Percentiles rank a stretch among this genome's conserved stretches.
These are phyloP conservation scores for Tillus elongatus DNA, from an alignment of 2,888 invertebrate genomes.

Conservation along the genomic window DNA sequence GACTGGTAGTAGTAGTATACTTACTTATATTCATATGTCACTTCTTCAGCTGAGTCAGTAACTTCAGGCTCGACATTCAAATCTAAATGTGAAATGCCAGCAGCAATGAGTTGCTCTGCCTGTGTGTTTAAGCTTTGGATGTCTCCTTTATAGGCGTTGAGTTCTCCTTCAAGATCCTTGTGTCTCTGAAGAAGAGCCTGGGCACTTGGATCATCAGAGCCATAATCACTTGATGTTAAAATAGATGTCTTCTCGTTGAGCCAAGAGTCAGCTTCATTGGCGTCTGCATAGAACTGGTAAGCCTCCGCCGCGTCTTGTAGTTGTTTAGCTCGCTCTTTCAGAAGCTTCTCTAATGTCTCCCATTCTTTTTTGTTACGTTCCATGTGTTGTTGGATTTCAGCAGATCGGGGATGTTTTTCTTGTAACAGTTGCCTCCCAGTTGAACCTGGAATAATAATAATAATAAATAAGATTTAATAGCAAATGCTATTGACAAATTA, in stretches of 20 bases:
- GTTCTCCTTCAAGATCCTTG: slow-evolving; percentile 76
- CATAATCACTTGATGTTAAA: slow-evolving; percentile 81
- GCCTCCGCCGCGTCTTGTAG: slow-evolving; percentile 85
- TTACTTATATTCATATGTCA: slow-evolving; percentile 41
- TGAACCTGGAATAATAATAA: slow-evolving; percentile 15
- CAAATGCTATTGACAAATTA: neutral
- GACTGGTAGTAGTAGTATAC: too few species aligned
- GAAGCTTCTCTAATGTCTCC: slow-evolving; percentile 78
- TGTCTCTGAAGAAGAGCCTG: slow-evolving; percentile 82
- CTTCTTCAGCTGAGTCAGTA: slow-evolving; percentile 55
- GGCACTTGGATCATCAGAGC: slow-evolving; percentile 78
- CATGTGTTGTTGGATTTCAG: slow-evolving; percentile 73
- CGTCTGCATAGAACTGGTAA: slow-evolving; percentile 94
- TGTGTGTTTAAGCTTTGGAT: slow-evolving; percentile 67
- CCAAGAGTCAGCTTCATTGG: slow-evolving; percentile 97
- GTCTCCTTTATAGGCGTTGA: slow-evolving; percentile 81
- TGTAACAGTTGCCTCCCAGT: slow-evolving; percentile 53
- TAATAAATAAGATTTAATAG: neutral
- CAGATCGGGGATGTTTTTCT: slow-evolving; percentile 71
- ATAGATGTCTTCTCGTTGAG: slow-evolving; percentile 91
- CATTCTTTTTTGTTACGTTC: slow-evolving; percentile 75
- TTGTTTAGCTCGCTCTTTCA: slow-evolving; percentile 63
- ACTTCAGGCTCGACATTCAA: slow-evolving; percentile 58
- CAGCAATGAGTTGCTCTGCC: slow-evolving; percentile 64
- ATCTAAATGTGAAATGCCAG: slow-evolving; percentile 63